Evolutionary conservation across 2,888 invertebrate genomes (phyloP).

Genomic region (Limnephilus marmoratus): DNA sequence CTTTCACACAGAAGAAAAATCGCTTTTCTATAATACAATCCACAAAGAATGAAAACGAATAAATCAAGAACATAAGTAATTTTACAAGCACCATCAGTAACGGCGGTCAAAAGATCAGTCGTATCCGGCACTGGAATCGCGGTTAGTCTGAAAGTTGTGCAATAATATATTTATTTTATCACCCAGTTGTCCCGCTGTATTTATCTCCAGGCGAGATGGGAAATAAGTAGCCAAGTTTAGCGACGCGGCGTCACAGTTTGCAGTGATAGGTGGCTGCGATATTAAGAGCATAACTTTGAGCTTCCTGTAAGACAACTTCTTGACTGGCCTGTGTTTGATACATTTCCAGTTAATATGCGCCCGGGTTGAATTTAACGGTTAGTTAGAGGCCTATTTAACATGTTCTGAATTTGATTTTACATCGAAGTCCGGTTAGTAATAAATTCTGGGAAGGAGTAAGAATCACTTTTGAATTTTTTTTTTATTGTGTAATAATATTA

Average conservation of each 20-base stretch:
- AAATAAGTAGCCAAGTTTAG: slow-evolving; percentile 61
- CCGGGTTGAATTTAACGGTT: slow-evolving; percentile 39
- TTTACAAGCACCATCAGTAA: background rate
- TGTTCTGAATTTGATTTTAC: slow-evolving; percentile 18
- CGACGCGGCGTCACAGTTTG: slow-evolving; percentile 60
- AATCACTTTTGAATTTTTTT: too few species aligned
- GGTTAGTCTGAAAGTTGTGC: slow-evolving; percentile 35
- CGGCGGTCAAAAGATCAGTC: background rate
- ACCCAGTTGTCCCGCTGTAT: slow-evolving; percentile 43
- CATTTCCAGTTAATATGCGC: slow-evolving; percentile 39
- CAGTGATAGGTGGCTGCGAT: slow-evolving; percentile 63
- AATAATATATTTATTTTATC: slow-evolving; percentile 46
- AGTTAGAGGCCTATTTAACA: slow-evolving; percentile 17
- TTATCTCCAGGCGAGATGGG: slow-evolving; percentile 47
- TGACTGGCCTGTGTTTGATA: slow-evolving; percentile 39
- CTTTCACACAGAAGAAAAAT: too few species aligned
- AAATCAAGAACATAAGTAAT: background rate
- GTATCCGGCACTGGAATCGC: background rate
- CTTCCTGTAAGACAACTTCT: slow-evolving; percentile 56
- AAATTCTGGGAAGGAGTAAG: background rate
- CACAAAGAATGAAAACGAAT: background rate
- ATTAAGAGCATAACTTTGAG: slow-evolving; percentile 64
- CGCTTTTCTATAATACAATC: too few species aligned
- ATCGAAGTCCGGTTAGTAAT: background rate
- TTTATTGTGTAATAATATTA: too few species aligned